A percentile compares a stretch with the other conserved stretches of the same genome.
These are phyloP conservation scores for Triplophysa yarkandensis DNA, from an alignment of 2,797 vertebrate species.

Conservation along the genomic window DNA sequence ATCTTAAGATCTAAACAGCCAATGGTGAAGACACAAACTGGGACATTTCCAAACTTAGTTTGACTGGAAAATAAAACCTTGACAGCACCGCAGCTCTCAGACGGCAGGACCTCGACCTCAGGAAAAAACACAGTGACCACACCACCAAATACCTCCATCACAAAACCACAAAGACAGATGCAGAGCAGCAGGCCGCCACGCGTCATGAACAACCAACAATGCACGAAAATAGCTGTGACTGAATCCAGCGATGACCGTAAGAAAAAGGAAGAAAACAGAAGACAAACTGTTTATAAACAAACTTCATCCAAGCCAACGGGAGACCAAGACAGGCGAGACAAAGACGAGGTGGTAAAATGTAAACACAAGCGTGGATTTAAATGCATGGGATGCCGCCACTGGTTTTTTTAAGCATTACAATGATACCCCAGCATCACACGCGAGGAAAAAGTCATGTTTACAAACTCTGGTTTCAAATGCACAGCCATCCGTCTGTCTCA, in stretches of 20 bases:
- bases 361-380: not conserved
- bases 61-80: not conserved
- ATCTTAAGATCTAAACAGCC: not conserved
- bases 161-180: not conserved
- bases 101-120: not conserved
- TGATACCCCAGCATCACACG: not conserved
- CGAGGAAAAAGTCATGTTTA: conserved; percentile 73
- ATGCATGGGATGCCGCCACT: not conserved
- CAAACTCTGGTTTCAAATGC: conserved; percentile 70
- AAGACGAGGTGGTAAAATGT: not conserved
- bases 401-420: not conserved
- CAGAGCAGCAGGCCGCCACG: not conserved
- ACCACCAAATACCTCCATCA: not conserved
- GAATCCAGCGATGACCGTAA: not conserved
- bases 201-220: not conserved
- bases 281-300: not conserved
- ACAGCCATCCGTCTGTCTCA: conserved; percentile 63
- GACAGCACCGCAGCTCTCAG: not conserved
- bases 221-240: not conserved
- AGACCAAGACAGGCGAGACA: not conserved
- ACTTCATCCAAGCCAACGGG: not conserved
- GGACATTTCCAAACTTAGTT: not conserved
- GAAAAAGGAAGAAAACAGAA: not conserved
- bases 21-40: too few species aligned
- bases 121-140: not conserved